Base-by-base conservation (phyloP, 2,888 invertebrate genomes). In the Hypolimnas misippus region DNA sequence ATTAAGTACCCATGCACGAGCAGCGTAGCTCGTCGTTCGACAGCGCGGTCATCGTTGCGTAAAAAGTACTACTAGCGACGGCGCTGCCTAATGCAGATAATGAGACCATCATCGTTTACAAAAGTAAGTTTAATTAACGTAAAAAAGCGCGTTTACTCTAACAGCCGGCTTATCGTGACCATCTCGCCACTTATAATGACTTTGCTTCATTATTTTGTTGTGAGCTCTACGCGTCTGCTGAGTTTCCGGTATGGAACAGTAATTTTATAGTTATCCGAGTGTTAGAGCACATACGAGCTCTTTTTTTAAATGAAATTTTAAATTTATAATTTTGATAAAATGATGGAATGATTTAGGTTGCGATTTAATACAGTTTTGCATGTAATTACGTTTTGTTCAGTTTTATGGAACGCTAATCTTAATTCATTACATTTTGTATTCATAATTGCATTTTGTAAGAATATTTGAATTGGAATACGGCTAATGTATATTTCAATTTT, bases 121-220 rank as follows among this genome's bases (percentile, higher is more conserved):
- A 83, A 88, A 86, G 83, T 84, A 83, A 86, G 87, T 89, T 91
- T 92, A 91, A 92, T 92, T 91, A 92, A 90, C 87, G 90, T 91
- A 88, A 90, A 89, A 86, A 89, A 88, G 87, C 83, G 77, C 90
- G 88, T 89, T 90, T 90, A 90, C 83, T 86, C 81, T 86, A 88
- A 86, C 86, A 83, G 86, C 78, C 76, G 73, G 71, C 78, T 87
- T 89, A 90, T 90, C 90, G 79, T 76, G 59, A 66, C 78, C 79
- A 90, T 89, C 87, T 87, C 75, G 81, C 80, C 84, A 79, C 83
- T 84, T 65, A 88, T 89, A 87, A 91, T 89, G 82, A 89, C 84
- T 89, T 86, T 89, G 84, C 87, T 89, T 90, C 88, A 89, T 90
- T 89, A 90, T 90, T 89, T 87, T 83, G 86, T 84, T 83, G 87